phyloP scores from a whole-genome alignment of 2,797 vertebrate species.

The Gephyroberyx darwinii region DNA sequence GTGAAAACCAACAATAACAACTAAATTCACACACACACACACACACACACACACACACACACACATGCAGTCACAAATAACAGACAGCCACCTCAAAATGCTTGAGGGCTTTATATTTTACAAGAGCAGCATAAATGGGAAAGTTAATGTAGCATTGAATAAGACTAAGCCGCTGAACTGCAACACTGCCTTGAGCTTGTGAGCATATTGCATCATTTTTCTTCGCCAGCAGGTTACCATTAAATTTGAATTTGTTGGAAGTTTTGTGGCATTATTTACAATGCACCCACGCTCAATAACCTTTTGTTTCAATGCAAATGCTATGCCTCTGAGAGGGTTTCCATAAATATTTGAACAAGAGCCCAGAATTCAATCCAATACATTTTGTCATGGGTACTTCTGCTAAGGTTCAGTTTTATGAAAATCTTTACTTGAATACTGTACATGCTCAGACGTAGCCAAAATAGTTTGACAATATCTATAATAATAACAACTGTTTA shows the following conservation, averaged over 20 bases:
- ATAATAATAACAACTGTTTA: background rate
- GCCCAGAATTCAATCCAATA: conserved; percentile 69
- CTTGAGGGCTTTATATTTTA: conserved; percentile 88
- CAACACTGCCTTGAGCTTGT: conserved; percentile 83
- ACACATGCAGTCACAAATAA: conserved; percentile 54
- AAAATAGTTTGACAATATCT: conserved; percentile 8
- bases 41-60: conserved; percentile 37
- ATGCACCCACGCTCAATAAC: conserved; percentile 79
- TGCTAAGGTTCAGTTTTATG: conserved; percentile 60
- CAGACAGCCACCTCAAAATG: conserved; percentile 76
- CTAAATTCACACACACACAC: conserved; percentile 35
- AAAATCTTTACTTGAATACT: conserved; percentile 49
- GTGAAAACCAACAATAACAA: conserved; percentile 73
- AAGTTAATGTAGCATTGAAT: conserved; percentile 96
- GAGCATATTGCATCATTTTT: conserved; percentile 86
- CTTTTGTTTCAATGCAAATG: conserved; percentile 86
- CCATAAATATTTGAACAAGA: conserved; percentile 85
- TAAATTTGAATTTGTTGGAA: conserved; percentile 87
- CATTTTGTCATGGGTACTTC: conserved; percentile 49
- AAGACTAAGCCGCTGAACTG: conserved; percentile 86
- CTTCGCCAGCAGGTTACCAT: conserved; percentile 84
- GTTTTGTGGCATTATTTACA: conserved; percentile 84
- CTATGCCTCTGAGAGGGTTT: conserved; percentile 70
- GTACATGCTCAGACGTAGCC: conserved; percentile 24
- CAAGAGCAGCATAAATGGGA: conserved; percentile 89